Base-by-base conservation (phyloP, 2,888 invertebrate species). In the Mythimna loreyi region DNA sequence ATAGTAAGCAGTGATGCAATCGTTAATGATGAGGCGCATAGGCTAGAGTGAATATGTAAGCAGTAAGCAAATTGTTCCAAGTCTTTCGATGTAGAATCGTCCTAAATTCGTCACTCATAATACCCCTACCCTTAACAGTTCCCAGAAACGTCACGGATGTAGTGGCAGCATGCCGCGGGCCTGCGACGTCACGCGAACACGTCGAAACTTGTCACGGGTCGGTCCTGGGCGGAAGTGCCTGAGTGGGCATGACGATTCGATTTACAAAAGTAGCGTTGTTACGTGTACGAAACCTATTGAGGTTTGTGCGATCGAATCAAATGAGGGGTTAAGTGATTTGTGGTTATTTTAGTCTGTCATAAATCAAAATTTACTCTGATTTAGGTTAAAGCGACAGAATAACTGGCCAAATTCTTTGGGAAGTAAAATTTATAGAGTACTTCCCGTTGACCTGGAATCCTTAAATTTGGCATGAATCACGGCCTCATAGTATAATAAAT, bases 161-260 rank as follows among this genome's bases (percentile, higher is more conserved):
- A 63, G 66, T 77, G 47, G 63, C 52, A 63, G 45, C 50, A 49
- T 53, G 65, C 61, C 45, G 58, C 75, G 55, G 69, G 69, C 57
- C 62, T 69, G 74, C 64, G 66, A 67, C 72, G 71, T 74, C 86
- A 86, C 87, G 85, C 87, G 78, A 83, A 71, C 83, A 74, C 72
- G 82, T 84, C 85, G 72, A 82, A 82, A 82, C 82, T 80, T 82
- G 83, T 83, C 81, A 83, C 74, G 74, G 79, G 61, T 79, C 68
- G 82, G 77, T 80, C 75, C 75, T 62, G 64, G 23, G 66, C 49
- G 61, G 62, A 61, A 72, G 70, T 72, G 68, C 43, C 61, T 55
- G 67, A 77, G 67, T 60, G 67, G 62, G 30, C 50, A 23, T 9
- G 45, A 57, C 16, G 40, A 67, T 60, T 67, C 45, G 53, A 52